Percentiles rank a stretch among this genome's conserved stretches.
phyloP scores from a whole-genome alignment of 2,797 vertebrate species.

The Tenualosa ilisha region DNA sequence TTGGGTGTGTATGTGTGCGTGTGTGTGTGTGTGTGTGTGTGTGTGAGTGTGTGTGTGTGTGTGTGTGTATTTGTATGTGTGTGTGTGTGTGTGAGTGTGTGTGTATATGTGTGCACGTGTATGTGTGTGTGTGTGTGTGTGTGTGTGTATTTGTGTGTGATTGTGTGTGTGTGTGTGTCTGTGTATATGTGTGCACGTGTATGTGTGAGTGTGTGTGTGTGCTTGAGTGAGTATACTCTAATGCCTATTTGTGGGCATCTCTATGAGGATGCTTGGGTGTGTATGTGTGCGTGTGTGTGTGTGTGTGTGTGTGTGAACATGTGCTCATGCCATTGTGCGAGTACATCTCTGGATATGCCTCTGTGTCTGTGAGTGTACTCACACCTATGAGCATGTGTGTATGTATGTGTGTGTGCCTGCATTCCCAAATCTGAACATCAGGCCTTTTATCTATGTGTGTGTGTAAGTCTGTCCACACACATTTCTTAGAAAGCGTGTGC shows the following conservation, averaged over 20 bases:
- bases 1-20: not conserved
- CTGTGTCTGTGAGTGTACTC: not conserved
- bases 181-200: too few relatives aligned
- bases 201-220: not conserved
- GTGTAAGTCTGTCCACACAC: constrained; percentile 74
- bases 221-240: not conserved
- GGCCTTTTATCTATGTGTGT: constrained; percentile 25
- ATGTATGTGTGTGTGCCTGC: not conserved
- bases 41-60: not conserved
- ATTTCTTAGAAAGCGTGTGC: constrained; percentile 40
- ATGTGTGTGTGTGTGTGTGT: not conserved
- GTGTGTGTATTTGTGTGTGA: not conserved
- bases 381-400: too few relatives aligned
- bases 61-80: not conserved
- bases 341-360: too few relatives aligned
- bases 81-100: not conserved
- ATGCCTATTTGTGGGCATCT: too few relatives aligned
- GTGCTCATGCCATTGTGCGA: not conserved
- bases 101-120: not conserved
- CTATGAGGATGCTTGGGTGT: not conserved
- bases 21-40: constrained; percentile 4
- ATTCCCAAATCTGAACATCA: not conserved
- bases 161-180: not conserved
- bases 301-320: too few relatives aligned
- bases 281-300: not conserved